These are phyloP conservation scores for Speoplatyrhinus poulsoni DNA, from an alignment of 2,113 vertebrate species.

Conservation along the genomic window DNA sequence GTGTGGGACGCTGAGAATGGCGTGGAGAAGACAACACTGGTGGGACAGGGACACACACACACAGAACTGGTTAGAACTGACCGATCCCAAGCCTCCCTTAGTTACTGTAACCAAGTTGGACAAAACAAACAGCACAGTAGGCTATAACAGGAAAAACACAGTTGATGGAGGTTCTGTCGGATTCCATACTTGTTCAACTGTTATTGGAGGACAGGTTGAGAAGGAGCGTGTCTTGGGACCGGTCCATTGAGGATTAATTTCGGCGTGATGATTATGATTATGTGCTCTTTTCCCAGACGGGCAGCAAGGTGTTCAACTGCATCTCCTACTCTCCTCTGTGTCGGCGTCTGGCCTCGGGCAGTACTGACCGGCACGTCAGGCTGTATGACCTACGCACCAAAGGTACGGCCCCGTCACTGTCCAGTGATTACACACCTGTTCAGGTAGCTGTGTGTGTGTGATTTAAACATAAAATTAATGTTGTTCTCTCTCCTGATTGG, in stretches of 20 bases:
- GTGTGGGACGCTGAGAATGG: conserved; percentile 92
- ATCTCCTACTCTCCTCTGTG: conserved; percentile 91
- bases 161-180: too few species aligned
- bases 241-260: not conserved
- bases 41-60: conserved; percentile 54
- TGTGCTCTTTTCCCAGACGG: conserved; percentile 76
- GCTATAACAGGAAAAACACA: too few species aligned
- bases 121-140: too few species aligned
- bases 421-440: not conserved
- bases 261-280: not conserved
- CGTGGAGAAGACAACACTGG: conserved; percentile 85
- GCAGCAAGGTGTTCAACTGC: conserved; percentile 96
- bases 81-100: too few species aligned
- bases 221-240: too few species aligned
- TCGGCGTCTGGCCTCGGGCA: conserved; percentile 90
- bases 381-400: conserved; percentile 94
- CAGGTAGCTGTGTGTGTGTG: not conserved
- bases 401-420: conserved; percentile 70
- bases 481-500: too few species aligned
- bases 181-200: too few species aligned
- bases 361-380: conserved; percentile 90
- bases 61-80: not conserved
- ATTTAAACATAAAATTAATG: too few species aligned
- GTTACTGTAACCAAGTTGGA: too few species aligned
- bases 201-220: too few species aligned